Conservation (phyloP, 1,140 invertebrate species). For the Melitaea cinxia region DNA sequence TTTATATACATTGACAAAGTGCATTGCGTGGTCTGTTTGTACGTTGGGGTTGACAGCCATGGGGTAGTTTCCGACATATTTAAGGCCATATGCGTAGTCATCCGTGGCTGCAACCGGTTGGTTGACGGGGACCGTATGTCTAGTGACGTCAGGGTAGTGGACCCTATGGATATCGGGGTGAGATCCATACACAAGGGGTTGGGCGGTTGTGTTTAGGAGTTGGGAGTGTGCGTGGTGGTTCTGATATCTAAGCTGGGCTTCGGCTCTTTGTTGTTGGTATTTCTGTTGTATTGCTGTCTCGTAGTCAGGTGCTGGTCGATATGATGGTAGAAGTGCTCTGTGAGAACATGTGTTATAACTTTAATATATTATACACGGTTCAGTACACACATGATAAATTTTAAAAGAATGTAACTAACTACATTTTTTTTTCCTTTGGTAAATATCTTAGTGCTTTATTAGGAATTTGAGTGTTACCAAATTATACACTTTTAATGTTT, state of each 20-base stretch:
- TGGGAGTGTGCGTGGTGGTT: constrained; percentile 66
- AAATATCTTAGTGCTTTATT: too few relatives aligned
- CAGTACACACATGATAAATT: not conserved
- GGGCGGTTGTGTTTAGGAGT: constrained; percentile 49
- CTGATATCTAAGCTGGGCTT: constrained; percentile 71
- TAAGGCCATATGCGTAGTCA: constrained; percentile 65
- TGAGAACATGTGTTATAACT: constrained; percentile 27
- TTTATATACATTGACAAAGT: constrained; percentile 88
- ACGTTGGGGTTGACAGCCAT: constrained; percentile 71
- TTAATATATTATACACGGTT: not conserved
- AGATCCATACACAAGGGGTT: constrained; percentile 83
- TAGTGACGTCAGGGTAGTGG: constrained; percentile 84
- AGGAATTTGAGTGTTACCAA: too few relatives aligned
- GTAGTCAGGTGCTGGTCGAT: constrained; percentile 96
- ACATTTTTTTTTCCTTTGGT: too few relatives aligned
- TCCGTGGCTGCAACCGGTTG: constrained; percentile 57
- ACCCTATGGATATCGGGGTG: constrained; percentile 85
- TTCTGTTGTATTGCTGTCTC: constrained; percentile 95
- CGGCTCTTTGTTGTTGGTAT: constrained; percentile 81
- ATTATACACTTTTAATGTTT: too few relatives aligned
- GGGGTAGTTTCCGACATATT: constrained; percentile 63
- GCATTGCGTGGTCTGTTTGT: constrained; percentile 74
- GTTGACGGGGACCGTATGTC: constrained; percentile 78
- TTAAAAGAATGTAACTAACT: too few relatives aligned
- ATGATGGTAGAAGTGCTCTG: constrained; percentile 91